phyloP scores from a whole-genome alignment of 2,888 invertebrate species.

The Rotaria macrura region DNA sequence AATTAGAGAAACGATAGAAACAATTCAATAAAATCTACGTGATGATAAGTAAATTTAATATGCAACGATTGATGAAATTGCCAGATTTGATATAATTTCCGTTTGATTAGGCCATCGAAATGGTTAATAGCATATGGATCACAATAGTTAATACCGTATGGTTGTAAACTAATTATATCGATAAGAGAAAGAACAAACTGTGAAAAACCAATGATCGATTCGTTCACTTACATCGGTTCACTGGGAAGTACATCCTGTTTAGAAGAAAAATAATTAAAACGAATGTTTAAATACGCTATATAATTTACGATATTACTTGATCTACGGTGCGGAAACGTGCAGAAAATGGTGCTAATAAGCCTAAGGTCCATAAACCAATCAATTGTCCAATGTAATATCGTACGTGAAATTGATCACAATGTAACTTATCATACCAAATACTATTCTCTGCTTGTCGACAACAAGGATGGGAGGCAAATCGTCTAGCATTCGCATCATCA shows the following conservation, averaged over 20 bases:
- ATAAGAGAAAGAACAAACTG: background rate
- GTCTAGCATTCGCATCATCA: background rate
- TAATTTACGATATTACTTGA: background rate
- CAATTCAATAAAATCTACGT: background rate
- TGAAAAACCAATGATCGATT: background rate
- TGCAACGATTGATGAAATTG: background rate
- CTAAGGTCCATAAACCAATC: background rate
- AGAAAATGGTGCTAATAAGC: background rate
- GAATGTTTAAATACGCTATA: too few relatives aligned
- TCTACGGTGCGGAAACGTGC: background rate
- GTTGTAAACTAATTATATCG: background rate
- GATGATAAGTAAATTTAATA: background rate
- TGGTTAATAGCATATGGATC: background rate
- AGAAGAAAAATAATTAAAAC: background rate
- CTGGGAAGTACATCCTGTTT: background rate
- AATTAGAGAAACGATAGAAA: too few relatives aligned
- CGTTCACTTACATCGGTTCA: background rate
- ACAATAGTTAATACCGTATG: background rate
- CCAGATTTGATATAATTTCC: background rate
- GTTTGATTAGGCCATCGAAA: background rate
- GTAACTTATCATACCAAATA: slow-evolving; percentile 9
- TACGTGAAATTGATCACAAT: background rate
- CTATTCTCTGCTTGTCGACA: background rate
- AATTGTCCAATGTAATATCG: background rate
- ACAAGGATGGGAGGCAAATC: background rate